Evolutionary conservation across 2,888 invertebrate species (phyloP), one percentile per base, ranked within the genome.

Genomic region (Abrostola tripartita): DNA sequence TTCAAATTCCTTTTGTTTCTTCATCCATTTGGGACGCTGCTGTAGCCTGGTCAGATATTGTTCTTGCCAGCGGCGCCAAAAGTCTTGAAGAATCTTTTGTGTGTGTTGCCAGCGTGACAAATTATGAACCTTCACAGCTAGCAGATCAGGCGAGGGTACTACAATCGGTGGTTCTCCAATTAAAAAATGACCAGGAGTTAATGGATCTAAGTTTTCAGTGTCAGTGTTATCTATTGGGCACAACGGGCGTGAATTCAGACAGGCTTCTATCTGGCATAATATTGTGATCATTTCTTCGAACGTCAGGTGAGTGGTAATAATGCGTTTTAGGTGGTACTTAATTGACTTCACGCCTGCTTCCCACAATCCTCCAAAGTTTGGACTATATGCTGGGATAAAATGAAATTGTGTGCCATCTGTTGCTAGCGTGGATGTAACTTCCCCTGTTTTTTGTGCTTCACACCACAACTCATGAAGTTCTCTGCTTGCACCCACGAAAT

Each of bases 331-430:
- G 24, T 52, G 51, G 35, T 52, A n/a, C n/a, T n/a, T n/a, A n/a
- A n/a, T n/a, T n/a, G n/a, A n/a, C n/a, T n/a, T n/a, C n/a, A n/a
- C n/a, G n/a, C 37, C 44, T 10, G 40, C 40, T 8, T 36, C 24
- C 40, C 37, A 58, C 5, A 58, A 24, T 5, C 51, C 58, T 10
- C 42, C 58, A 37, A 58, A 41, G 2, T 41, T 14, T 6, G 51
- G 52, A 1, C 42, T 42, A 37, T 52, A 42, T 5, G 42, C 14
- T 6, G 51, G 58, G 6, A 52, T 58, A 12, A 52, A 58, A 35
- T 58, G 58, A 11, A 41, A 58, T 14, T 58, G 58, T 2, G 58
- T 51, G 5, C 58, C 58, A 42, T 58, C 51, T 1, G 37, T 36
- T 12, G 51, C 36, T 9, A 58, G 36, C 5, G 37, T 24, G 9